These are phyloP conservation scores for Scaeva pyrastri DNA, from an alignment of 2,888 invertebrate genomes.

Conservation along the genomic window DNA sequence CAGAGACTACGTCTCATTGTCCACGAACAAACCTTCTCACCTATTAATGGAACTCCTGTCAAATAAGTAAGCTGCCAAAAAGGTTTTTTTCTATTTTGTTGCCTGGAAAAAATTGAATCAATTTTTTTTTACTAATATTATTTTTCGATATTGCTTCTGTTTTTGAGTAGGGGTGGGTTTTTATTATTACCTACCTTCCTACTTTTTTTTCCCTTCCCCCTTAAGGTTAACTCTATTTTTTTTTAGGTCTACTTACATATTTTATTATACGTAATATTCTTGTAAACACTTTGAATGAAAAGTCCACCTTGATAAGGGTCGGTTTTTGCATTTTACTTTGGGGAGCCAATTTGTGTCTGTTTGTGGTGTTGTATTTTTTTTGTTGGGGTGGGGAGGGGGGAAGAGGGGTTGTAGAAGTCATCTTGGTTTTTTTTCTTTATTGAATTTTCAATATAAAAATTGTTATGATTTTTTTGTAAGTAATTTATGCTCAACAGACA, in stretches of 20 bases:
- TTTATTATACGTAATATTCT: slow-evolving; percentile 21
- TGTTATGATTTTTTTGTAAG: slow-evolving; percentile 8
- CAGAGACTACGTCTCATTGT: background rate
- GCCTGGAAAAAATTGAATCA: slow-evolving; percentile 8
- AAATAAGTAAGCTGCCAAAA: slow-evolving; percentile 5
- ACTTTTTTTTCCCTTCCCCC: background rate
- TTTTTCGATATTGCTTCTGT: slow-evolving; percentile 10
- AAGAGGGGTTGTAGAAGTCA: too few species aligned
- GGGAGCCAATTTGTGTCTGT: slow-evolving; percentile 4
- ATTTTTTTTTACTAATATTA: background rate
- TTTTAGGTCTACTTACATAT: slow-evolving; percentile 14
- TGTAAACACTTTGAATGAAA: slow-evolving; percentile 33
- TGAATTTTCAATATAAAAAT: slow-evolving; percentile 18
- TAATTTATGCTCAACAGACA: slow-evolving; percentile 27
- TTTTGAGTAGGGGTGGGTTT: background rate
- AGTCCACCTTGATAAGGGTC: slow-evolving; percentile 40
- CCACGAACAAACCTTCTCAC: slow-evolving; percentile 13
- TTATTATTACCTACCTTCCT: background rate
- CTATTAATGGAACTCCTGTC: slow-evolving; percentile 34
- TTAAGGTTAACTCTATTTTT: slow-evolving; percentile 20
- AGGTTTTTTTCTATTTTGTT: background rate
- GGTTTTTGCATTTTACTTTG: background rate
- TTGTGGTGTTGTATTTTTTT: slow-evolving; percentile 1
- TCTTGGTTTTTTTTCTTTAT: background rate
- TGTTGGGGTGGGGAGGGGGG: background rate